Evolutionary conservation across 92 coral and sea anemone genomes (phyloP).

Genomic region (Phenganax subtilis): DNA sequence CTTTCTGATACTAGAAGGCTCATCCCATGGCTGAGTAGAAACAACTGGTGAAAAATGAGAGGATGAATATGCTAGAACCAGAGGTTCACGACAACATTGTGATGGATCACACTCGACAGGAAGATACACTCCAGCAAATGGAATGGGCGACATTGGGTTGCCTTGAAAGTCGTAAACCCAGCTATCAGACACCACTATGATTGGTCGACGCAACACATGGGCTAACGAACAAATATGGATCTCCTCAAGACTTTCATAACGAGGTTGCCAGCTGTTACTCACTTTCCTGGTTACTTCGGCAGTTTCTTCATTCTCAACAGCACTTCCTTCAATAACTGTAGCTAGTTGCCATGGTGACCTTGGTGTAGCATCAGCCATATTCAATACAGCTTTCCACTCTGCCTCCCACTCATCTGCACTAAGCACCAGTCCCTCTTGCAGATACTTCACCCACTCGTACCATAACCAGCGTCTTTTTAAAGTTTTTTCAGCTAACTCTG

Average conservation of each 20-base stretch:
- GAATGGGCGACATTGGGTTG: constrained; percentile 86
- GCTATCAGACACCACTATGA: constrained; percentile 75
- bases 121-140: constrained; percentile 90
- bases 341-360: constrained; percentile 33
- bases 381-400: constrained; percentile 79
- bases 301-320: constrained; percentile 14
- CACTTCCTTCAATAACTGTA: constrained; percentile 50
- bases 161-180: constrained; percentile 81
- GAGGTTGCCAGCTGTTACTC: constrained; percentile 23
- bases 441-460: constrained; percentile 72
- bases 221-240: constrained; percentile 90
- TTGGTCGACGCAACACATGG: constrained; percentile 86
- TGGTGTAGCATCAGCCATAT: constrained; percentile 68
- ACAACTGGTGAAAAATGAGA: constrained; percentile 93
- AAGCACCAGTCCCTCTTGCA: constrained; percentile 75
- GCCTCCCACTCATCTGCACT: constrained; percentile 77
- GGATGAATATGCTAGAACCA: constrained; percentile 79
- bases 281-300: constrained; percentile 7
- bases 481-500: constrained; percentile 64
- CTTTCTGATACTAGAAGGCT: constrained; percentile 33
- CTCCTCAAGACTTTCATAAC: constrained; percentile 84
- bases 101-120: constrained; percentile 80
- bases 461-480: constrained; percentile 82
- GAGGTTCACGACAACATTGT: constrained; percentile 63
- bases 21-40: constrained; percentile 50